A percentile compares a stretch with the other conserved stretches of the same genome.
Conservation (phyloP, 2,797 vertebrate genomes). For the Chiropotes sagulatus region DNA sequence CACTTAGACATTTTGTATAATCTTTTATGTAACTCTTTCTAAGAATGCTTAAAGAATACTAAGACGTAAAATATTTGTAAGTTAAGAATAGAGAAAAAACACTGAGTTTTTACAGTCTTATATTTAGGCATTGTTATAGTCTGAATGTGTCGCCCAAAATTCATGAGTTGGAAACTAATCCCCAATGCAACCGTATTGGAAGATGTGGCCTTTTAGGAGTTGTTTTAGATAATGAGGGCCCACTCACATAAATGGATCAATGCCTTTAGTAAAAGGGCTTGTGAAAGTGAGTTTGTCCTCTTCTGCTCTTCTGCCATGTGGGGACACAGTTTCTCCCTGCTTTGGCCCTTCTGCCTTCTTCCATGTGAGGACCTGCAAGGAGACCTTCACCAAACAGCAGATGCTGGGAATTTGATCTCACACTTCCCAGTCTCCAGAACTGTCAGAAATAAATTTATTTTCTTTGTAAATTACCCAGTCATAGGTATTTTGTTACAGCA, state of each 20-base stretch:
- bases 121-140: neutral
- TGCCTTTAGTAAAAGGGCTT: neutral
- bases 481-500: neutral
- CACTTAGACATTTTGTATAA: neutral
- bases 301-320: neutral
- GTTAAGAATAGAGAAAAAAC: neutral
- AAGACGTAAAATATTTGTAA: neutral
- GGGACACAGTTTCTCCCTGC: neutral
- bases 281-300: neutral
- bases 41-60: neutral
- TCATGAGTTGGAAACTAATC: neutral
- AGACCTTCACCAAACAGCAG: neutral
- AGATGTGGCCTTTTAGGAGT: neutral
- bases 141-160: neutral
- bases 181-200: no score
- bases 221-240: neutral
- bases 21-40: neutral
- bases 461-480: neutral
- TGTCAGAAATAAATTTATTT: neutral
- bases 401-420: no score
- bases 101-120: neutral
- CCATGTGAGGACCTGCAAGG: neutral
- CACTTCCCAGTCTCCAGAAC: neutral
- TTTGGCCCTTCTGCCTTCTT: neutral
- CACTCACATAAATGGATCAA: neutral